These are phyloP conservation scores for Scrobipalpa costella DNA, from an alignment of 2,888 invertebrate species.

Conservation along the genomic window DNA sequence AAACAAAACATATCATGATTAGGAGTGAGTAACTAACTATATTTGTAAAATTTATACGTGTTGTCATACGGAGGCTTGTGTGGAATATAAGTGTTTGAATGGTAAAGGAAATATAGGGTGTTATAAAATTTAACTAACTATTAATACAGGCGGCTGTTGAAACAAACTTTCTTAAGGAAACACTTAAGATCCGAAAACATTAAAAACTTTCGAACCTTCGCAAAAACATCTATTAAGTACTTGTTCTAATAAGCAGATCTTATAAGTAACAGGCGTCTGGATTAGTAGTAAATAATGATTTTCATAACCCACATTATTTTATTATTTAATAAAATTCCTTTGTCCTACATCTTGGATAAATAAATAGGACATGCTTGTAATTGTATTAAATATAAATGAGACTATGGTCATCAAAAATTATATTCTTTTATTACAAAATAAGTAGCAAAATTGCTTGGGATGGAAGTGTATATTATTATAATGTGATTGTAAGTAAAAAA, in stretches of 20 bases:
- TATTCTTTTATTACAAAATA: constrained; percentile 12
- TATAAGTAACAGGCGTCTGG: not conserved
- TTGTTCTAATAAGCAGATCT: too few species aligned
- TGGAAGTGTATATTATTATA: not conserved
- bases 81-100: constrained; percentile 32
- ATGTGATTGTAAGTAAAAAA: constrained; percentile 1
- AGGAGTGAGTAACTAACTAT: constrained; percentile 62
- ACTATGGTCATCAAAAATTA: too few species aligned
- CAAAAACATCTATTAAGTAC: too few species aligned
- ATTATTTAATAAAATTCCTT: not conserved
- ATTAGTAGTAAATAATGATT: not conserved
- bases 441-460: constrained; percentile 10
- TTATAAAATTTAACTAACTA: constrained; percentile 14
- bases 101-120: constrained; percentile 29
- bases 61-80: constrained; percentile 46
- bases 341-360: not conserved
- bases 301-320: not conserved
- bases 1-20: constrained; percentile 76
- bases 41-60: constrained; percentile 63
- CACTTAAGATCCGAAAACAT: too few species aligned
- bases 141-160: not conserved
- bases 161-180: not conserved
- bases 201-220: too few species aligned
- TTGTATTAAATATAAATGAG: too few species aligned
- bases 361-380: not conserved